Base-by-base conservation (phyloP, 2,888 invertebrate species). In the Pterobdella sp. region DNA sequence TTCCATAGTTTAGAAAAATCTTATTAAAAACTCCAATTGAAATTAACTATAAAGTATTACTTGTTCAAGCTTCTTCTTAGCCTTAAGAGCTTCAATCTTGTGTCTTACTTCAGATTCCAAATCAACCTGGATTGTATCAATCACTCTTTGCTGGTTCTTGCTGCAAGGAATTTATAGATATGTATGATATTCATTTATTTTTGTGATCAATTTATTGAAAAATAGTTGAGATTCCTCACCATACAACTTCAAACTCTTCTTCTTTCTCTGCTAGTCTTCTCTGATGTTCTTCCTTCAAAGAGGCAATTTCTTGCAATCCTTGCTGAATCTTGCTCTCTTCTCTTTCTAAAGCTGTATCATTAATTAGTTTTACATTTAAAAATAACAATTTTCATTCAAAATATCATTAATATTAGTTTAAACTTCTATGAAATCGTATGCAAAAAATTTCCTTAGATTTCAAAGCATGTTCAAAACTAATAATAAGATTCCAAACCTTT, bases 11-110 rank as follows among this genome's bases (percentile, higher is more conserved):
- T n/a, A n/a, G n/a, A n/a, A n/a, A n/a, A n/a, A n/a, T n/a, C n/a
- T n/a, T n/a, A n/a, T n/a, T n/a, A n/a, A n/a, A n/a, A n/a, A n/a
- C n/a, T n/a, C n/a, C n/a, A n/a, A n/a, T n/a, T n/a, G n/a, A n/a
- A n/a, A n/a, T n/a, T n/a, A n/a, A n/a, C n/a, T n/a, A n/a, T n/a
- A n/a, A n/a, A n/a, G n/a, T 14, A 7, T 14, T 22, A 42, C 49
- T 22, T 93, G 92, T 87, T 98, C 98, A 84, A 98, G 89, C 88
- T 98, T 98, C 93, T 98, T 98, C 92, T 98, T 98, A 92, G 97
- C 93, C 88, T 96, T 92, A 82, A 97, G 90, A 80, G 97, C 96
- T 89, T 98, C 98, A 88, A 94, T 93, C 88, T 96, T 97, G 84
- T 96, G 96, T 89, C 96, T 95, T 86, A 95, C 91, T 87, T 98